A percentile compares a stretch with the other conserved stretches of the same genome.
Evolutionary conservation across 1,140 invertebrate genomes (phyloP).

Genomic region (Nasonia vitripennis): DNA sequence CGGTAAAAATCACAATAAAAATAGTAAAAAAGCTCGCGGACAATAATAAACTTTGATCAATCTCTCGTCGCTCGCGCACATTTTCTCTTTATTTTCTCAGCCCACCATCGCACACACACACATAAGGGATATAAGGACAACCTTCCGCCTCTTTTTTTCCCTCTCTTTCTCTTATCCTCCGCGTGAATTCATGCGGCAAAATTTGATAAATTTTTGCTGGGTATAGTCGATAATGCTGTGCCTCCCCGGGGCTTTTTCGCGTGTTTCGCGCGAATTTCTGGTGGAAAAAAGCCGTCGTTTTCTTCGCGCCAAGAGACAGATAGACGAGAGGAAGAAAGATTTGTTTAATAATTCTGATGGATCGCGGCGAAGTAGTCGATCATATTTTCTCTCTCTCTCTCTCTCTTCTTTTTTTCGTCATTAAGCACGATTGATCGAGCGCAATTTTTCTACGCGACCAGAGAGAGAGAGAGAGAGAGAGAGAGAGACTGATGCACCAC

Average conservation of each 20-base stretch:
- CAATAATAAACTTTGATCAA: constrained; percentile 10
- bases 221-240: background rate
- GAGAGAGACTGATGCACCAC: background rate
- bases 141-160: too few relatives aligned
- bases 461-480: too few relatives aligned
- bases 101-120: background rate
- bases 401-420: background rate
- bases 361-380: background rate
- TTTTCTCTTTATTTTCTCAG: background rate
- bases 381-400: background rate
- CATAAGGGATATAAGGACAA: background rate
- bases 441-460: background rate
- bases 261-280: background rate
- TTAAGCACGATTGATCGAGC: background rate
- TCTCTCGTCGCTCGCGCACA: background rate
- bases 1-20: background rate
- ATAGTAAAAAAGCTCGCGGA: background rate
- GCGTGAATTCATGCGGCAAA: background rate
- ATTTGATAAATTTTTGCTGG: background rate
- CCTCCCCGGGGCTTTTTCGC: background rate
- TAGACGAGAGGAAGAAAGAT: background rate
- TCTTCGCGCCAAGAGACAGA: background rate
- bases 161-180: background rate
- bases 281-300: background rate
- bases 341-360: background rate